phyloP scores from a whole-genome alignment of 2,797 vertebrate species.

The Sebastes minor region DNA sequence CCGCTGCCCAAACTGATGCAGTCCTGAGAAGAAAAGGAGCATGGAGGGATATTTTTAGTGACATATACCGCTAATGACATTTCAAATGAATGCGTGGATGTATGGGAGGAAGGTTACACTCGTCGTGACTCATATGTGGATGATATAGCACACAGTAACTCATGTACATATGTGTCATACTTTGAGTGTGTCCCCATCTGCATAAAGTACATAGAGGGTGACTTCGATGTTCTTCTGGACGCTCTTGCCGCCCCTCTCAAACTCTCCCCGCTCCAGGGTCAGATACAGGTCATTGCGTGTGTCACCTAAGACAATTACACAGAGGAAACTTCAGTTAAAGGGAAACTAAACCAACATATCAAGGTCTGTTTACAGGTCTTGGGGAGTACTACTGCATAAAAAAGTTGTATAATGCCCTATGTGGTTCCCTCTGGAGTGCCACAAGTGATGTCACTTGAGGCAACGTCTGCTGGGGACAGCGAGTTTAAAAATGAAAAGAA shows the following conservation, averaged over 20 bases:
- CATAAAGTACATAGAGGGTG: constrained; percentile 96
- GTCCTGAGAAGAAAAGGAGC: constrained; percentile 82
- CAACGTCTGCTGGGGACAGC: not conserved
- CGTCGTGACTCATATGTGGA: constrained; percentile 9
- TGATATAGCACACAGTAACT: not conserved
- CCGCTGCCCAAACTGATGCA: constrained; percentile 97
- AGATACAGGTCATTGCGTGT: constrained; percentile 97
- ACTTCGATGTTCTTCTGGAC: constrained; percentile 99
- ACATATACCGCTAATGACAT: not conserved
- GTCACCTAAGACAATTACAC: constrained; percentile 84
- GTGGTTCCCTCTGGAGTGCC: not conserved
- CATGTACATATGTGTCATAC: constrained; percentile 73
- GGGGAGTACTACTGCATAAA: not conserved
- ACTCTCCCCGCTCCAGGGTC: constrained; percentile 95
- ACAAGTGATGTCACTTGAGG: too few relatives aligned
- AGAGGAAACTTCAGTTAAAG: constrained; percentile 1
- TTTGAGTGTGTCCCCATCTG: constrained; percentile 96
- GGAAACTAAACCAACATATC: not conserved
- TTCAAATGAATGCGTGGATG: not conserved
- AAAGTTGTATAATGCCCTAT: not conserved
- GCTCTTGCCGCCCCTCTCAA: constrained; percentile 97
- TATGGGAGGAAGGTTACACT: constrained; percentile 6
- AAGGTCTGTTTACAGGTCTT: not conserved
- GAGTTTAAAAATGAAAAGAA: not conserved
- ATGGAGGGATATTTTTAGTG: not conserved